Evolutionary conservation across 23 tunicate species (phyloP).

Genomic region (Trididemnum clinides): DNA sequence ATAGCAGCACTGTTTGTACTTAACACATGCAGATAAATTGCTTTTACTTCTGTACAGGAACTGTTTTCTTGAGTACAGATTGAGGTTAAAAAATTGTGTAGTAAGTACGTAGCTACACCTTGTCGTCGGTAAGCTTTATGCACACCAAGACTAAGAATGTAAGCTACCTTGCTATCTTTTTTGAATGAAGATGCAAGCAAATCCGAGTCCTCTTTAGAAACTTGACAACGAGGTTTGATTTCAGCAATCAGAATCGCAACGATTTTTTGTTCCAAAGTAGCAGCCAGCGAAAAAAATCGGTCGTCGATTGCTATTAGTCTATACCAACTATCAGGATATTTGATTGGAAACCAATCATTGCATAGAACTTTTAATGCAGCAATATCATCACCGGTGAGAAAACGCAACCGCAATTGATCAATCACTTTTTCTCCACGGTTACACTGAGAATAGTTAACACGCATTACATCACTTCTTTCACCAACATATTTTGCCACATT

Average conservation of each 20-base stretch:
- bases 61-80: slow-evolving; percentile 16
- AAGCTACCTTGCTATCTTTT: slow-evolving; percentile 71
- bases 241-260: slow-evolving; percentile 84
- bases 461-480: too few relatives aligned
- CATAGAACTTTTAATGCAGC: slow-evolving; percentile 51
- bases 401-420: slow-evolving; percentile 34
- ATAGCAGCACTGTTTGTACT: slow-evolving; percentile 71
- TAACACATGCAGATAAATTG: slow-evolving; percentile 80
- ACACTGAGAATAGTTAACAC: too few relatives aligned
- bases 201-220: slow-evolving; percentile 67
- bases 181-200: slow-evolving; percentile 51
- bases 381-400: slow-evolving; percentile 58
- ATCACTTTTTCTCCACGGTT: too few relatives aligned
- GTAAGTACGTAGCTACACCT: slow-evolving; percentile 69
- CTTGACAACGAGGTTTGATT: slow-evolving; percentile 77
- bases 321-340: slow-evolving; percentile 88
- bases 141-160: slow-evolving; percentile 80
- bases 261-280: slow-evolving; percentile 56
- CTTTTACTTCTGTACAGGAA: slow-evolving; percentile 46
- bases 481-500: too few relatives aligned
- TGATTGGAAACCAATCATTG: slow-evolving; percentile 82
- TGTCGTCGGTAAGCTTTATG: slow-evolving; percentile 47
- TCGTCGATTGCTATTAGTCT: slow-evolving; percentile 54
- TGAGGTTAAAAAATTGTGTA: slow-evolving; percentile 51
- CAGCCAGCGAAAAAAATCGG: slow-evolving; percentile 79